Evolutionary conservation across 2,113 vertebrate species (phyloP), one percentile per base, ranked within the genome.

Genomic region (Apodemus speciosus): DNA sequence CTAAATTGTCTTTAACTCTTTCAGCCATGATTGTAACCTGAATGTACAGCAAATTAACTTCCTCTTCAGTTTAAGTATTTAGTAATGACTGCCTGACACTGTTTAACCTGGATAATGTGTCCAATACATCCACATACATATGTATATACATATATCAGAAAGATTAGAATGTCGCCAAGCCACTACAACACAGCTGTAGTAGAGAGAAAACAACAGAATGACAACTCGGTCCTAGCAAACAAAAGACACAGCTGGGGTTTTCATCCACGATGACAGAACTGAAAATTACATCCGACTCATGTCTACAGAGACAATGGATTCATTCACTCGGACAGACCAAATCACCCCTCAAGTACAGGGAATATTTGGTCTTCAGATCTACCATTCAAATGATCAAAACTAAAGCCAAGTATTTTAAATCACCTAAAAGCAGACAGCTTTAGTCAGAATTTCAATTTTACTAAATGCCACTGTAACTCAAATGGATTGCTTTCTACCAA

Each of bases 371-470:
- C 95, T 97, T 97, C 94, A 97, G 96, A 95, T 97, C 94, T 97
- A 97, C 30, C 96, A 96, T 97, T 97, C 96, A 97, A 97, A 97
- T 93, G 68, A 9, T 96, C 92, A 93, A 98, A 98, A 97, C 92
- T 96, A 96, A 97, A 97, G 97, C 93, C 90, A 97, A 98, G 96
- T 96, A 96, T 96, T 98, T 96, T 95, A 96, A 96, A 97, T 95
- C 93, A 97, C 89, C 38, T 95, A 92, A 94, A 98, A 96, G 80
- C 56, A 94, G 77, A 69, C 32, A 89, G 89, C 40, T 85, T 89
- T 85, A 90, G 81, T 93, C 51, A 93, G 88, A 64, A 94, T 86
- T 96, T 94, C 75, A 93, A 85, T 95, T 92, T 93, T 72, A 88
- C 51, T 92, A 90, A 96, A 94, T 7, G 87, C 27, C 40, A 85